Conservation (phyloP, 2,113 vertebrate species). For the Dromiciops gliroides region DNA sequence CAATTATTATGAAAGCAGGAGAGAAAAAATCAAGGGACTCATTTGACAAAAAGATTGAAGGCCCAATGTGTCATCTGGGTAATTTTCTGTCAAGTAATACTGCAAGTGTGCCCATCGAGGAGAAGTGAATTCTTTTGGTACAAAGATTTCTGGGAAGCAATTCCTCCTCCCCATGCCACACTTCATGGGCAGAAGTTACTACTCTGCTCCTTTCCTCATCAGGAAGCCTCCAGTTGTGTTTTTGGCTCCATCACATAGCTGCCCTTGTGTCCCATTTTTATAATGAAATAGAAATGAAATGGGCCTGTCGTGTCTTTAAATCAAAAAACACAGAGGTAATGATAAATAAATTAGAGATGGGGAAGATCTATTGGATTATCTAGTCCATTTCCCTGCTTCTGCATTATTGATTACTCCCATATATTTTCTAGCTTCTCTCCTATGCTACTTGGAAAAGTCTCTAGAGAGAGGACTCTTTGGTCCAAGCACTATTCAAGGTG, state of each 20-base stretch:
- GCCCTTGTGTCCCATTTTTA: background rate
- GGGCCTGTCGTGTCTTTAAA: background rate
- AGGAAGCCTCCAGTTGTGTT: background rate
- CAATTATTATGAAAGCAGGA: background rate
- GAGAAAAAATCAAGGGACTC: background rate
- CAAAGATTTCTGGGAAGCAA: background rate
- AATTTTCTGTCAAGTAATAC: slow-evolving; percentile 16
- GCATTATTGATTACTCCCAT: background rate
- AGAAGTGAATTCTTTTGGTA: background rate
- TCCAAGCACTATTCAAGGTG: background rate
- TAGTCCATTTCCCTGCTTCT: background rate
- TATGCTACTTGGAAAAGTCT: background rate
- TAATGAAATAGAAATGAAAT: slow-evolving; percentile 34
- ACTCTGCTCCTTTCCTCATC: background rate
- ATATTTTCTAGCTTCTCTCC: background rate
- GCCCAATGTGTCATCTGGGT: background rate
- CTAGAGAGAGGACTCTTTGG: background rate
- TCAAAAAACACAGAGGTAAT: slow-evolving; percentile 19
- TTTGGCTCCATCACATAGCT: background rate
- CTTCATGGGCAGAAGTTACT: background rate
- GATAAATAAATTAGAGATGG: slow-evolving; percentile 18
- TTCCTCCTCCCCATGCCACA: background rate
- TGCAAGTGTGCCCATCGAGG: background rate
- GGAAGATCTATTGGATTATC: slow-evolving; percentile 12
- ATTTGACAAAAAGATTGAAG: slow-evolving; percentile 14